Conservation (phyloP, 2,797 vertebrate genomes). For the Phataginus tricuspis region DNA sequence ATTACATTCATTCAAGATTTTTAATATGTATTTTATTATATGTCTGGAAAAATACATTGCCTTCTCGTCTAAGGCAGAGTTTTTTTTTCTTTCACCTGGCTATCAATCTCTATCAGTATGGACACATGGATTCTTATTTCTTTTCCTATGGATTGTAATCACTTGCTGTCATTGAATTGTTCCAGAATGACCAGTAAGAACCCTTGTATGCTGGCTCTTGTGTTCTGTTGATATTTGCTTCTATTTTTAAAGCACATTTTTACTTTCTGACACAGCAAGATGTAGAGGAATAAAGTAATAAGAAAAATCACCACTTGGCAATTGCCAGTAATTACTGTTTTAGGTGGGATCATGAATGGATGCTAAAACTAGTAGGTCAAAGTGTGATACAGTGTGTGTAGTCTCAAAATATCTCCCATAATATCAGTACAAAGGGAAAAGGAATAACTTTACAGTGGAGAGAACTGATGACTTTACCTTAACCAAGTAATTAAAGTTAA, state of each 20-base stretch:
- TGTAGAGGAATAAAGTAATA: not conserved
- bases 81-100: not conserved
- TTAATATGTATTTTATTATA: not conserved
- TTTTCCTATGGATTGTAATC: not conserved
- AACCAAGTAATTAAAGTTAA: not conserved
- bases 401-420: not conserved
- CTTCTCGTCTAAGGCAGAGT: not conserved
- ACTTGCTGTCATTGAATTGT: not conserved
- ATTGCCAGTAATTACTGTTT: not conserved
- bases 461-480: not conserved
- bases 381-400: not conserved
- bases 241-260: not conserved
- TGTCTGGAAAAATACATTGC: not conserved
- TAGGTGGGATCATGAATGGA: not conserved
- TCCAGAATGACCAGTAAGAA: not conserved
- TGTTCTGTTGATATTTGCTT: not conserved
- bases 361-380: not conserved
- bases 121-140: not conserved
- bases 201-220: not conserved
- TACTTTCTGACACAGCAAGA: not conserved
- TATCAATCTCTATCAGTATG: not conserved
- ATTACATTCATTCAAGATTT: not conserved
- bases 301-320: not conserved
- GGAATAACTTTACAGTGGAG: conserved; percentile 23
- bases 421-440: not conserved